Conservation (phyloP, 2,113 vertebrate genomes). For the Psammodynastes pulverulentus region DNA sequence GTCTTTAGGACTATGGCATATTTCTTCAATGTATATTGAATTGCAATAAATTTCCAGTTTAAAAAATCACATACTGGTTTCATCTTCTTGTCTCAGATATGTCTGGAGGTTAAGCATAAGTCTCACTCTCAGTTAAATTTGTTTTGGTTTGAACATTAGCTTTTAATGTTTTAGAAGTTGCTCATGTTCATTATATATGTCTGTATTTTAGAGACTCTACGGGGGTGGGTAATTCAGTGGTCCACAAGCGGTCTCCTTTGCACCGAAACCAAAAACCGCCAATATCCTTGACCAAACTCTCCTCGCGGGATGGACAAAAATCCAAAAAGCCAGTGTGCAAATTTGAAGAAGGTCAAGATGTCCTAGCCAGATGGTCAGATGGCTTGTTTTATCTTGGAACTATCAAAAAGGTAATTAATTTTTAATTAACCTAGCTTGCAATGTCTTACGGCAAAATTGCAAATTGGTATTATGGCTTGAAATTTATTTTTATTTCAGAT, state of each 20-base stretch:
- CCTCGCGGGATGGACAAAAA: constrained; percentile 84
- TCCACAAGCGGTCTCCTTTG: constrained; percentile 86
- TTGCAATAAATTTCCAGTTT: not conserved
- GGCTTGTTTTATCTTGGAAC: constrained; percentile 99
- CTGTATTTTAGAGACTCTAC: constrained; percentile 83
- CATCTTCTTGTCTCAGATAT: not conserved
- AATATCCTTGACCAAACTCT: constrained; percentile 80
- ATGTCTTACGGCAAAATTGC: not conserved
- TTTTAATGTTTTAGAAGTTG: not conserved
- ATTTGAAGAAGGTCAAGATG: constrained; percentile 97
- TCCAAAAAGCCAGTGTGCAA: constrained; percentile 83
- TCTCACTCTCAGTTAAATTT: not conserved
- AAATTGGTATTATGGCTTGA: not conserved
- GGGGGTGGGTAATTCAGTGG: constrained; percentile 87
- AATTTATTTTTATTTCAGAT: constrained; percentile 75
- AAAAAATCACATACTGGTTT: not conserved
- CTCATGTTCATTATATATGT: not conserved
- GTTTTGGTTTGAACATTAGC: not conserved
- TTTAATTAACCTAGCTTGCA: not conserved
- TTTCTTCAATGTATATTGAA: not conserved
- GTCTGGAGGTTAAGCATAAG: not conserved
- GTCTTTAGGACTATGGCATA: not conserved
- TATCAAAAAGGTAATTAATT: constrained; percentile 89
- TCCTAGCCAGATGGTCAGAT: constrained; percentile 98
- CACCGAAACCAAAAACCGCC: constrained; percentile 81